Evolutionary conservation across 2,113 vertebrate genomes (phyloP), one percentile per base, ranked within the genome.

Genomic region (Piprites chloris): DNA sequence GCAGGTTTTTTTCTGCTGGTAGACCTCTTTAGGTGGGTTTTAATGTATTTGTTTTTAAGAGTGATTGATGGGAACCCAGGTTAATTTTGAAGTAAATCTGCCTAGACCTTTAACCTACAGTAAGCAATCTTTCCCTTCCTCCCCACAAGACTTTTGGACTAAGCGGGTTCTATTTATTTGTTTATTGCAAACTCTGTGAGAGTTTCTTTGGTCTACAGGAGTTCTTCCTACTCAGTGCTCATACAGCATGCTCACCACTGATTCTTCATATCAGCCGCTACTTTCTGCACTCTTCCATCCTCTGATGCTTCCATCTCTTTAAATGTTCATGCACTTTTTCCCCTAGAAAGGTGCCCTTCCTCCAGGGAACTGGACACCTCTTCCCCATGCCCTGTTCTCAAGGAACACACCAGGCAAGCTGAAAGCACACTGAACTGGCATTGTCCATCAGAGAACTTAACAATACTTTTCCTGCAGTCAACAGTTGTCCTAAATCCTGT

Each of bases 291-390:
- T 81, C 27, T 47, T 73, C 50, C 24, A 11, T 73, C n/a, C 23
- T 8, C 50, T 39, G 80, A 10, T 77, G 37, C 12, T 73, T 62
- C 55, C 53, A 35, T 28, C 9, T 9, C 14, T 2, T 30, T 20
- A 4, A 0, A 0, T 20, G 12, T 7, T 62, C 5, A 4, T 1
- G 4, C 11, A 5, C 23, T 47, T 52, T 28, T 28, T 3, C 14
- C 4, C 4, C 4, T 2, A 56, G 55, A 62, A 66, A 49, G 20
- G 21, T 16, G n/a, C 35, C 35, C 37, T 84, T 73, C 35, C 68
- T 77, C 7, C 14, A 8, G 32, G 15, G 19, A 2, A 35, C n/a
- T 37, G 37, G 9, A 50, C 22, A 24, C 19, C 61, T 87, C 14
- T 12, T 58, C 22, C 22, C 13, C 9, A 2, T 2, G 2, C 22